Evolutionary conservation across 2,113 vertebrate species (phyloP).

Genomic region (Peromyscus polionotus): DNA sequence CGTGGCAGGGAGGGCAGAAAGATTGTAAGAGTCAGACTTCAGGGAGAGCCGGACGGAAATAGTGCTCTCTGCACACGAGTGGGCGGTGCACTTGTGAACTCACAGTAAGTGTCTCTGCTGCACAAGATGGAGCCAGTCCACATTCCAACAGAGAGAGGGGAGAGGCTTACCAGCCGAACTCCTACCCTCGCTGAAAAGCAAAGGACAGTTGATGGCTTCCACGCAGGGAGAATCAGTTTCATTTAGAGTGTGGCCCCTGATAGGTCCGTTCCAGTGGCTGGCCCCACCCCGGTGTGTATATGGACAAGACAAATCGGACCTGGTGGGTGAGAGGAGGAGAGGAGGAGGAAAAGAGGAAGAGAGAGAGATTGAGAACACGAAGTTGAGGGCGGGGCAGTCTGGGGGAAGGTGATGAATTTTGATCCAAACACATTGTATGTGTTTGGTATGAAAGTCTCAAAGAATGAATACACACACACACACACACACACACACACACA

Average conservation of each 20-base stretch:
- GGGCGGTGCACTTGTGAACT: background rate
- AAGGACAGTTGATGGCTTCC: background rate
- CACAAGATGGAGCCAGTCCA: background rate
- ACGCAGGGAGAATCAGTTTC: background rate
- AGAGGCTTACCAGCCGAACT: background rate
- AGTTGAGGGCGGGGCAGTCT: background rate
- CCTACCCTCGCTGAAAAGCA: background rate
- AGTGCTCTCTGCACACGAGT: background rate
- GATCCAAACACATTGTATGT: background rate
- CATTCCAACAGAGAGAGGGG: background rate
- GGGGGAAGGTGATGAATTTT: background rate
- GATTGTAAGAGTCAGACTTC: background rate
- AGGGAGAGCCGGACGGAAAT: background rate
- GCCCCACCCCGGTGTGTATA: background rate
- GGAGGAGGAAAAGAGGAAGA: background rate
- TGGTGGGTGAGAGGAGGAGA: background rate
- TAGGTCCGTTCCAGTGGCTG: background rate
- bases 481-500: no score
- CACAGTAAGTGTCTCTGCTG: background rate
- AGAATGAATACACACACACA: background rate
- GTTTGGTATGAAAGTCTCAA: background rate
- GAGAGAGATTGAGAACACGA: background rate
- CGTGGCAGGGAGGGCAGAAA: background rate
- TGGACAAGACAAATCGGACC: background rate
- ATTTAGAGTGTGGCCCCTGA: background rate